Percentiles rank a stretch among this genome's conserved stretches.
phyloP scores from a whole-genome alignment of 2,797 vertebrate genomes.

The Tolypeutes matacus region DNA sequence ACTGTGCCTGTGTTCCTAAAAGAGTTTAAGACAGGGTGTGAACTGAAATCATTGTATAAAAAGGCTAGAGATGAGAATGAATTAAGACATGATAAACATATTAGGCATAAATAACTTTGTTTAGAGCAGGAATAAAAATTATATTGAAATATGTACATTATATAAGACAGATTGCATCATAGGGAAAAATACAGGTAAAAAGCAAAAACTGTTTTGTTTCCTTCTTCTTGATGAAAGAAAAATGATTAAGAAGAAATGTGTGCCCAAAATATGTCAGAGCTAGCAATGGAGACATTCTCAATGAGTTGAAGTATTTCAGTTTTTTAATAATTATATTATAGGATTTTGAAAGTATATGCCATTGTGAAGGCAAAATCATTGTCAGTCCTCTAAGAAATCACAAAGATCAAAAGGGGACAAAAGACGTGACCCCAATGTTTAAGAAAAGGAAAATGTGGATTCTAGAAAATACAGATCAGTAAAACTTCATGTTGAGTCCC shows the following conservation, averaged over 20 bases:
- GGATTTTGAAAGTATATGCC: not conserved
- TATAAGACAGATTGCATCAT: not conserved
- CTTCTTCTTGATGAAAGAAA: not conserved
- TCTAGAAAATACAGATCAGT: conserved; percentile 5
- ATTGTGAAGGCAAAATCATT: not conserved
- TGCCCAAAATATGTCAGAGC: not conserved
- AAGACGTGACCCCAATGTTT: not conserved
- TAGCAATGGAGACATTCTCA: not conserved
- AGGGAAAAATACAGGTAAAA: not conserved
- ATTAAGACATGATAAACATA: not conserved
- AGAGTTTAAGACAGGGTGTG: not conserved
- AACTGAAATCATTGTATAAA: conserved; percentile 22
- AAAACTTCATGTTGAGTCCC: conserved; percentile 38
- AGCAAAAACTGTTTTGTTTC: not conserved
- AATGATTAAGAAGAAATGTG: conserved; percentile 41
- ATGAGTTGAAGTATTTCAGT: conserved; percentile 7
- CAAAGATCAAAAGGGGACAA: not conserved
- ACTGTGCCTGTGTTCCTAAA: not conserved
- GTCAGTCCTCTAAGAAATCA: not conserved
- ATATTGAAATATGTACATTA: not conserved
- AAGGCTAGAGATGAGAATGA: conserved; percentile 19
- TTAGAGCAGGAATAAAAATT: conserved; percentile 34
- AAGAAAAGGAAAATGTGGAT: not conserved
- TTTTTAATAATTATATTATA: not conserved
- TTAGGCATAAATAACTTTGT: not conserved